These are phyloP conservation scores for Drosophila arawakana DNA, from an alignment of 1,140 invertebrate species.

Conservation along the genomic window DNA sequence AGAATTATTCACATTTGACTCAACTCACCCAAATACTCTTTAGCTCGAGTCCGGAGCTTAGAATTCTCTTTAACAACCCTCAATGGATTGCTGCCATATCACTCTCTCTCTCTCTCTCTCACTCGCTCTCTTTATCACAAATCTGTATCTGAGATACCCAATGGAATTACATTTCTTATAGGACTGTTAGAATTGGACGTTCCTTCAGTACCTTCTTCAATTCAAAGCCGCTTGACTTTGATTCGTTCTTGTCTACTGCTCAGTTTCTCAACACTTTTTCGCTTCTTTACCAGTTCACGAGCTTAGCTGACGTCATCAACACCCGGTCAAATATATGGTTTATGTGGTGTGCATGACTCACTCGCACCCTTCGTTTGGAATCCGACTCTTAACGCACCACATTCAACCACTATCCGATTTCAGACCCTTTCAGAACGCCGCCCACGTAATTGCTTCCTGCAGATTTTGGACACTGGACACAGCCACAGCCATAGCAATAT, in stretches of 20 bases:
- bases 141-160: slow-evolving; percentile 19
- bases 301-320: slow-evolving; percentile 75
- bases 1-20: slow-evolving; percentile 18
- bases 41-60: slow-evolving; percentile 20
- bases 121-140: slow-evolving; percentile 5
- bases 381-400: slow-evolving; percentile 22
- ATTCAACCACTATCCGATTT: slow-evolving; percentile 75
- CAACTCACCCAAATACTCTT: slow-evolving; percentile 51
- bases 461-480: slow-evolving; percentile 67
- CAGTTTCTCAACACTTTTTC: neutral
- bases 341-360: slow-evolving; percentile 64
- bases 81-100: slow-evolving; percentile 28
- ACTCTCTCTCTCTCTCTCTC: slow-evolving; percentile 18
- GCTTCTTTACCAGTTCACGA: neutral
- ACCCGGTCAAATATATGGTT: slow-evolving; percentile 19
- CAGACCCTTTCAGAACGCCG: slow-evolving; percentile 55
- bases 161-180: slow-evolving; percentile 32
- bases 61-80: slow-evolving; percentile 45
- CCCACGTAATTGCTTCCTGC: slow-evolving; percentile 80
- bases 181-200: neutral
- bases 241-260: slow-evolving; percentile 55
- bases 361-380: slow-evolving; percentile 35
- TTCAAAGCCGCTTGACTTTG: slow-evolving; percentile 67
- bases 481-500: neutral
- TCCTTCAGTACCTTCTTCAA: slow-evolving; percentile 54